A percentile compares a stretch with the other conserved stretches of the same genome.
These are phyloP conservation scores for Drosophila borborema DNA, from an alignment of 2,888 invertebrate species.

Conservation along the genomic window DNA sequence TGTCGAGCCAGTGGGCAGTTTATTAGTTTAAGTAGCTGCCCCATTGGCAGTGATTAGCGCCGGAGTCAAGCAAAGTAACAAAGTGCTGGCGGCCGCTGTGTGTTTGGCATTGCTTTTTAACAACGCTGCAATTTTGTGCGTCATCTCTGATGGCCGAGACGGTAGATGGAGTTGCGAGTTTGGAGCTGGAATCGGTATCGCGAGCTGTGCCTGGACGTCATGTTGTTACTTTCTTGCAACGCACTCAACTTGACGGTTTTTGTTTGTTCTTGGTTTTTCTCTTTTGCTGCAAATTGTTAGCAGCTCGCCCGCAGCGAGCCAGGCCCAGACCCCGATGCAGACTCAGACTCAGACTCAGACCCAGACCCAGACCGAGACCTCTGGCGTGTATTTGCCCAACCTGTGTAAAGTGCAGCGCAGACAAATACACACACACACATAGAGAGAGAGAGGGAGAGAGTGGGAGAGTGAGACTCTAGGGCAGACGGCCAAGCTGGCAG, in stretches of 20 bases:
- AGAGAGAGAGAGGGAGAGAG: conserved; percentile 1
- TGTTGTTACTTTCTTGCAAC: conserved; percentile 77
- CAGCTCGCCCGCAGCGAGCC: conserved; percentile 58
- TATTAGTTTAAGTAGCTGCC: conserved; percentile 77
- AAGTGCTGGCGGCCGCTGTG: conserved; percentile 60
- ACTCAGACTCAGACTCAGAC: conserved; percentile 22
- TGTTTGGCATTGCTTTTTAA: conserved; percentile 77
- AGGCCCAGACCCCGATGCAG: conserved; percentile 22
- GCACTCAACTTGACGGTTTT: conserved; percentile 49
- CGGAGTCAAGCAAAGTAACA: conserved; percentile 6
- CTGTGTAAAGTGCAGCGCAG: conserved; percentile 61
- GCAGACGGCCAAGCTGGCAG: conserved; percentile 25
- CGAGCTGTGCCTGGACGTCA: conserved; percentile 60
- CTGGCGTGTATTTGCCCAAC: conserved; percentile 55
- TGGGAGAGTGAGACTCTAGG: conserved; percentile 5
- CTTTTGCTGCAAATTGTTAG: conserved; percentile 69
- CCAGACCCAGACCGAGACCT: conserved; percentile 30
- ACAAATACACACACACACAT: conserved; percentile 31
- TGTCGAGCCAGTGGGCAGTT: conserved; percentile 45
- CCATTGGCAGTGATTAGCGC: conserved; percentile 74
- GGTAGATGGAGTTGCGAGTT: background rate
- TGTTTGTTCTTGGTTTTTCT: conserved; percentile 9
- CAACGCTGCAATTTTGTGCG: conserved; percentile 77
- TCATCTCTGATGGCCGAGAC: conserved; percentile 36
- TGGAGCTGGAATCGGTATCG: conserved; percentile 16